Evolutionary conservation across 1,140 invertebrate genomes (phyloP).

Genomic region (Meloidogyne chitwoodi): DNA sequence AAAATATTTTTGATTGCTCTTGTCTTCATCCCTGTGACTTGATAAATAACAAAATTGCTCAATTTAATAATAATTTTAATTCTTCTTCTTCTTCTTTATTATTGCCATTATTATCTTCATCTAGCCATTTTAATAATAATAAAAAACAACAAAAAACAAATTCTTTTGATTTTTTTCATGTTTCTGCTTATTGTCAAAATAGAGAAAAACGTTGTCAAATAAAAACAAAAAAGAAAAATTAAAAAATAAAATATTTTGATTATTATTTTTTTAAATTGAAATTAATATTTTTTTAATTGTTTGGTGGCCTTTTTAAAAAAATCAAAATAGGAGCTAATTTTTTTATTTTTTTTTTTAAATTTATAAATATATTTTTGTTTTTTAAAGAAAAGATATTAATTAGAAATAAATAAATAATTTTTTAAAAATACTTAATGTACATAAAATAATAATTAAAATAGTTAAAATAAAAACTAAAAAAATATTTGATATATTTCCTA

Average conservation of each 20-base stretch:
- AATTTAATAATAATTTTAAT: not conserved
- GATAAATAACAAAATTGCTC: not conserved
- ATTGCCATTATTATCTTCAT: no score
- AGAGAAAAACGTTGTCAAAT: conserved; percentile 24
- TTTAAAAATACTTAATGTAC: not conserved
- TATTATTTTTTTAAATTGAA: not conserved
- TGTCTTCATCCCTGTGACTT: conserved; percentile 53
- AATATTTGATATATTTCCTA: not conserved
- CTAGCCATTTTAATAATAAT: not conserved
- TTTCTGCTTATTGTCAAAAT: conserved; percentile 36
- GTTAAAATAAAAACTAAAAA: not conserved
- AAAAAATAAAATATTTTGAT: not conserved
- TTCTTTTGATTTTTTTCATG: conserved; percentile 48
- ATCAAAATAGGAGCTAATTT: not conserved
- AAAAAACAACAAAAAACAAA: not conserved
- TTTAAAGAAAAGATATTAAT: no score
- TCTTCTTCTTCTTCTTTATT: not conserved
- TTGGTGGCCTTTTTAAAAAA: not conserved
- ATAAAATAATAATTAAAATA: not conserved
- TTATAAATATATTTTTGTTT: not conserved
- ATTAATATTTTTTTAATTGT: no score
- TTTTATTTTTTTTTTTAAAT: not conserved
- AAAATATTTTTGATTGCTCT: conserved; percentile 24
- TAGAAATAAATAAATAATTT: no score
- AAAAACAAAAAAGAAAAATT: conserved; percentile 2